Percentiles rank a stretch among this genome's conserved stretches.
Conservation (phyloP, 1,140 invertebrate species). For the Latrodectus geometricus region DNA sequence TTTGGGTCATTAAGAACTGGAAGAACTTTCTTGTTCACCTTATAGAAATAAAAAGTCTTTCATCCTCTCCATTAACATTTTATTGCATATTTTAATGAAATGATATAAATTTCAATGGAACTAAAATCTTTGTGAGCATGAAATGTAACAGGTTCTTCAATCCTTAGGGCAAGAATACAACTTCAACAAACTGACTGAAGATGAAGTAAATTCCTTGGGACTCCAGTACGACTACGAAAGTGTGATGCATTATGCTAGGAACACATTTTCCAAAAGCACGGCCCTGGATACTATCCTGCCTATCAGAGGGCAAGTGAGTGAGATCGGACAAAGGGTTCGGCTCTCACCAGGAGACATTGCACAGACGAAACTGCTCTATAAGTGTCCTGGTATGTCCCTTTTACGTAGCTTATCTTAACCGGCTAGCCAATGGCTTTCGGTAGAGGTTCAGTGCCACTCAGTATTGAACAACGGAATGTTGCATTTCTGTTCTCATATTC, state of each 20-base stretch:
- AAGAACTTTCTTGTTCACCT: too few relatives aligned
- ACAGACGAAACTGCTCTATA: constrained; percentile 96
- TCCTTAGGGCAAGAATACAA: constrained; percentile 95
- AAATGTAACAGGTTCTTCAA: neutral
- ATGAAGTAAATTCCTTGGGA: constrained; percentile 96
- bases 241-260: constrained; percentile 99
- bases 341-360: constrained; percentile 94
- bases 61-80: too few relatives aligned
- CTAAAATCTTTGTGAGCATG: neutral
- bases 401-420: too few relatives aligned
- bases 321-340: constrained; percentile 92
- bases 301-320: constrained; percentile 76
- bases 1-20: too few relatives aligned
- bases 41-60: too few relatives aligned
- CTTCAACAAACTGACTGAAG: constrained; percentile 94
- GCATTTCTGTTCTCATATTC: too few relatives aligned
- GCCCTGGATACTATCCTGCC: constrained; percentile 96
- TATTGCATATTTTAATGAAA: too few relatives aligned
- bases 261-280: constrained; percentile 96
- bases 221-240: constrained; percentile 95
- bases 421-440: too few relatives aligned
- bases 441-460: too few relatives aligned
- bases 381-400: constrained; percentile 85
- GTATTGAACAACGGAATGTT: too few relatives aligned
- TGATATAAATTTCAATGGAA: too few relatives aligned